Evolutionary conservation across 2,797 vertebrate species (phyloP), one percentile per base, ranked within the genome.

Genomic region (Catharus ustulatus): DNA sequence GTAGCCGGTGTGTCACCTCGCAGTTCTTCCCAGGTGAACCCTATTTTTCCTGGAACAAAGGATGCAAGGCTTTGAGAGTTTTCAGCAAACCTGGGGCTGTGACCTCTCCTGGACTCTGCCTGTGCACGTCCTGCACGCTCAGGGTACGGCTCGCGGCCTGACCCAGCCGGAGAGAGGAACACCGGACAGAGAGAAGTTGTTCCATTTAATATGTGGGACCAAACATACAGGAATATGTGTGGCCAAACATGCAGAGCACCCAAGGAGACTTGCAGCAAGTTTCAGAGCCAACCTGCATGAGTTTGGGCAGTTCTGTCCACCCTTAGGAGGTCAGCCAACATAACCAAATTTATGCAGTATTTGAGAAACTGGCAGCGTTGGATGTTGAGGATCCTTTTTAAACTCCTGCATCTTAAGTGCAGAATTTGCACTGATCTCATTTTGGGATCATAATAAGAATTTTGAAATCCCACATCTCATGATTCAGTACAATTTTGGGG

Each of bases 21-120:
- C 54, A 89, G 86, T 81, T 92, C 90, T 84, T 91, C 84, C 76
- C 68, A 94, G 79, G 85, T 78, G 54, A 90, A 85, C 15, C 0
- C 87, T 85, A 32, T 91, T 88, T 92, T 96, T 95, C 87, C 83
- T 84, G 64, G 88, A 94, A 92, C 74, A 87, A 95, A 94, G 69
- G 45, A 38, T 6, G 45, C 17, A 20, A 58, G 45, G 49, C 76
- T 89, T 76, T 91, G 80, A 58, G 89, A 87, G 80, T 64, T 93
- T 87, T 62, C 89, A 77, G 17, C 75, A 93, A 42, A 94, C 67
- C 48, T 43, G 51, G 42, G 58, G 32, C 77, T 95, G 71, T 75
- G 8, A 72, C 80, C 82, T 76, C 63, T 75, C 61, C 61, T 69
- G 66, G 71, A 11, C 71, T 66, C 14, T 7, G 49, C 1, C 3